Evolutionary conservation across 2,113 vertebrate genomes (phyloP).

Genomic region (Laticauda laticaudata): DNA sequence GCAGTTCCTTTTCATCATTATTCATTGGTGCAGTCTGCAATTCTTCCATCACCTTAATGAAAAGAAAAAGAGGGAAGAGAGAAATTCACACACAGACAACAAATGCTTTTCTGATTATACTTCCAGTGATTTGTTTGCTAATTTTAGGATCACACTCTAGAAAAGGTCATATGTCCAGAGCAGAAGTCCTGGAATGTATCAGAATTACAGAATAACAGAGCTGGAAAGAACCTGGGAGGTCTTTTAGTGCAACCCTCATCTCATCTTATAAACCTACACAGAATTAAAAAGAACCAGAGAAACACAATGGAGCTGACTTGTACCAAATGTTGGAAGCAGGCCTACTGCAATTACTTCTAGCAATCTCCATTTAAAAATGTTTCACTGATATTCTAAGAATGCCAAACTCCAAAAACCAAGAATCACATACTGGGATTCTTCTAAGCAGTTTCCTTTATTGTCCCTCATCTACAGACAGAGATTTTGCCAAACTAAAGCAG

Average conservation of each 20-base stretch:
- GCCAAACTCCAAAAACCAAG: not conserved
- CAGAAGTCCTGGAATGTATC: accelerated
- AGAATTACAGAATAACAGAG: not conserved
- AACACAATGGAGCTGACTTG: not conserved
- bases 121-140: not conserved
- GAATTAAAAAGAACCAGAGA: not conserved
- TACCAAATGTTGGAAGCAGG: not conserved
- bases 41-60: constrained; percentile 85
- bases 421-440: not conserved
- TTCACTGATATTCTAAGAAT: not conserved
- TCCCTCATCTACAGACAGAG: not conserved
- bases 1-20: constrained; percentile 83
- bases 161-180: not conserved
- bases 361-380: not conserved
- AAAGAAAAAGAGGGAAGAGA: not conserved
- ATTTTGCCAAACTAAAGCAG: not conserved
- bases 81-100: not conserved
- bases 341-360: not conserved
- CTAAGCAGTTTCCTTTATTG: not conserved
- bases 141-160: not conserved
- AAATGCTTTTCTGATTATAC: not conserved
- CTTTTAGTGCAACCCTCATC: not conserved
- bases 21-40: constrained; percentile 81
- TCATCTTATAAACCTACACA: not conserved
- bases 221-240: not conserved